Evolutionary conservation across 2,113 vertebrate species (phyloP).

Genomic region (Craseonycteris thonglongyai): DNA sequence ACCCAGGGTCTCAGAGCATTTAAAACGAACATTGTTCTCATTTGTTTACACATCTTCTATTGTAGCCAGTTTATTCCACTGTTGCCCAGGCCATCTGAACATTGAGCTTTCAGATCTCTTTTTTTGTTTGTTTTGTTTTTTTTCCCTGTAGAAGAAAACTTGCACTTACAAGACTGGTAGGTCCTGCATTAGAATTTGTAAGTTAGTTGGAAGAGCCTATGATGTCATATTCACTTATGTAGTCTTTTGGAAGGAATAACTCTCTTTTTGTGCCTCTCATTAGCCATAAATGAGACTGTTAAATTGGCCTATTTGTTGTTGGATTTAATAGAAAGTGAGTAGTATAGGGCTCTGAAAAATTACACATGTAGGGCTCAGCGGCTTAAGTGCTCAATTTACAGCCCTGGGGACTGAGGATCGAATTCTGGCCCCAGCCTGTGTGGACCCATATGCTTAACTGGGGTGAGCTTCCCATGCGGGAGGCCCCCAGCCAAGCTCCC

Average conservation of each 20-base stretch:
- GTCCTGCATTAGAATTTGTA: neutral
- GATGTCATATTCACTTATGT: neutral
- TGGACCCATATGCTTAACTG: no score
- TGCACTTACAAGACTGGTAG: neutral
- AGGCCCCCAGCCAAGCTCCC: no score
- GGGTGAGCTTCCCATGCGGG: no score
- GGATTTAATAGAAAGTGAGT: neutral
- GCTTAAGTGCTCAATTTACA: no score
- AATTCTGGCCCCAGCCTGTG: no score
- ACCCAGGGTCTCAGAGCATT: constrained; percentile 41
- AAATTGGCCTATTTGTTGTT: neutral
- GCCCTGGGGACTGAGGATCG: no score
- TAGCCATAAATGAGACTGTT: neutral
- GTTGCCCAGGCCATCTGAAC: neutral
- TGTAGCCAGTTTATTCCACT: neutral
- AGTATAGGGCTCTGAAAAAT: neutral
- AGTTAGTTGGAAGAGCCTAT: neutral
- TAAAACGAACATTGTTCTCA: neutral
- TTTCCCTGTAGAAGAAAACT: neutral
- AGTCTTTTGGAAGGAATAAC: neutral
- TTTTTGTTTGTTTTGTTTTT: neutral
- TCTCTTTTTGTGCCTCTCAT: neutral
- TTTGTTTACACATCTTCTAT: neutral
- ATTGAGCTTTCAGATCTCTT: neutral
- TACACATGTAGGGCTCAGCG: neutral